Conservation (phyloP, 1,140 invertebrate species). For the Stegodyphus dumicola region DNA sequence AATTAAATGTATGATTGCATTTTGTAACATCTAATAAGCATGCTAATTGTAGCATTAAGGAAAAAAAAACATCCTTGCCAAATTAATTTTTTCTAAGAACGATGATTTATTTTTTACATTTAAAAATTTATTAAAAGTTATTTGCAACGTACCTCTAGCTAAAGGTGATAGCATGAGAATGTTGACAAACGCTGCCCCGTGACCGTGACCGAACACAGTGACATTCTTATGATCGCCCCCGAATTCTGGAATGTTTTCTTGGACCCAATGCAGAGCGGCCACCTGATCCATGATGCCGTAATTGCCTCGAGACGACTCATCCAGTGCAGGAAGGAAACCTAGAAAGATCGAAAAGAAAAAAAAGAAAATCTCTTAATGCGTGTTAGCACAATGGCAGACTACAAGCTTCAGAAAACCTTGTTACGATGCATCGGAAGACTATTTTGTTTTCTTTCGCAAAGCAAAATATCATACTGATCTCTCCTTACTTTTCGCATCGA, state of each 20-base stretch:
- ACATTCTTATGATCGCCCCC: conserved; percentile 69
- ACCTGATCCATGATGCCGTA: conserved; percentile 68
- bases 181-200: conserved; percentile 67
- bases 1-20: too few relatives aligned
- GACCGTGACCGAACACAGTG: conserved; percentile 68
- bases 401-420: not conserved
- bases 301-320: conserved; percentile 64
- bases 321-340: conserved; percentile 64
- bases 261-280: conserved; percentile 81
- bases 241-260: conserved; percentile 72
- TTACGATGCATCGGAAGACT: too few relatives aligned
- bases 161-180: conserved; percentile 64
- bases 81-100: too few relatives aligned
- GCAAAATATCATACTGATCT: too few relatives aligned
- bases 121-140: not conserved
- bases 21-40: too few relatives aligned
- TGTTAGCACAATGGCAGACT: not conserved
- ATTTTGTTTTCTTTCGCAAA: too few relatives aligned
- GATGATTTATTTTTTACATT: too few relatives aligned
- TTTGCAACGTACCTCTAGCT: conserved; percentile 68
- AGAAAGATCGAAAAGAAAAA: conserved; percentile 7
- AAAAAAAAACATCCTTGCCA: too few relatives aligned
- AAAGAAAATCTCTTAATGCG: not conserved
- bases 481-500: too few relatives aligned
- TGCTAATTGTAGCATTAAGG: too few relatives aligned